A percentile compares a stretch with the other conserved stretches of the same genome.
Evolutionary conservation across 1,140 invertebrate species (phyloP).

Genomic region (Heliconius hewitsoni): DNA sequence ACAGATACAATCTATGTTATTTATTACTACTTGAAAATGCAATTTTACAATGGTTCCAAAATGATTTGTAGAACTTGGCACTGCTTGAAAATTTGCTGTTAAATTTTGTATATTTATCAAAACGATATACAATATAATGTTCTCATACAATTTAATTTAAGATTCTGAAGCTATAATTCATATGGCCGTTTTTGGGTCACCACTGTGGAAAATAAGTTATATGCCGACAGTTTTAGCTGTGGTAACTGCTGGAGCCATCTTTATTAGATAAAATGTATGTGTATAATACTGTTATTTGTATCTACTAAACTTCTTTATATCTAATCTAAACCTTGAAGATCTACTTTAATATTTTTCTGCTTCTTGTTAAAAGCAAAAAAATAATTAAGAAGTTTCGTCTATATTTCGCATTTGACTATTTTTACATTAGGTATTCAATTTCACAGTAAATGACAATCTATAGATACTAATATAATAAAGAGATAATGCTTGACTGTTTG

Average conservation of each 20-base stretch:
- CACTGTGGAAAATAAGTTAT: constrained; percentile 22
- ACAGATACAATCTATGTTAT: constrained; percentile 5
- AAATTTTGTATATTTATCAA: background rate
- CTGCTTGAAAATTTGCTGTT: background rate
- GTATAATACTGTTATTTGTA: background rate
- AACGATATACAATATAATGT: constrained; percentile 6
- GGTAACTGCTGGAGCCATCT: constrained; percentile 12
- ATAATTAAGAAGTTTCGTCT: too few relatives aligned
- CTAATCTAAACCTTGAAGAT: background rate
- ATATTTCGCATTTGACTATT: too few relatives aligned
- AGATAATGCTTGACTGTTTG: too few relatives aligned
- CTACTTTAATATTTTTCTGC: too few relatives aligned
- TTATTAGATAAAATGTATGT: constrained; percentile 12
- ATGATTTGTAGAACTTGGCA: constrained; percentile 14
- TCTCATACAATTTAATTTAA: constrained; percentile 19
- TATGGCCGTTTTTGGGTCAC: constrained; percentile 27
- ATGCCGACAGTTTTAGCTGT: constrained; percentile 23
- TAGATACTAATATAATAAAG: too few relatives aligned
- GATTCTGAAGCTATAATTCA: constrained; percentile 18
- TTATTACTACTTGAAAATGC: constrained; percentile 9
- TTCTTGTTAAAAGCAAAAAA: too few relatives aligned
- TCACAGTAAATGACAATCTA: too few relatives aligned
- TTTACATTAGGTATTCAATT: too few relatives aligned
- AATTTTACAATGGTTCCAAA: background rate
- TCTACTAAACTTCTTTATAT: background rate